These are phyloP conservation scores for Apodemia duryi DNA, from an alignment of 2,888 invertebrate genomes.

Conservation along the genomic window DNA sequence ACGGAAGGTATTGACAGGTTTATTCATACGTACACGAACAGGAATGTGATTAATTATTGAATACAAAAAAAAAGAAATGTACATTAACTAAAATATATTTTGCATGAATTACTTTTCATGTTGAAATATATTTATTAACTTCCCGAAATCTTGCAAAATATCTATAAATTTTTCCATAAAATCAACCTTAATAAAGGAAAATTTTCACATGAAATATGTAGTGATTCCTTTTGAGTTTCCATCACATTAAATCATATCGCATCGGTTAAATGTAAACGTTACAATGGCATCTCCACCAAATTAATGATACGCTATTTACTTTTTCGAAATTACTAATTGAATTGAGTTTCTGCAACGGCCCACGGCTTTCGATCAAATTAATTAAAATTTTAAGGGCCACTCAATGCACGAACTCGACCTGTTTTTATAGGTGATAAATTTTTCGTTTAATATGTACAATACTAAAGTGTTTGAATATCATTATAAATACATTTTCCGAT, in stretches of 20 bases:
- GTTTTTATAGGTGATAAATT: conserved; percentile 53
- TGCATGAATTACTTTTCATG: too few relatives aligned
- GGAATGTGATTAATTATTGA: too few relatives aligned
- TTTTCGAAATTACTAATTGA: conserved; percentile 58
- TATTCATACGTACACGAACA: too few relatives aligned
- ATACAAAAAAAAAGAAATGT: too few relatives aligned
- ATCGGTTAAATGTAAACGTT: conserved; percentile 21
- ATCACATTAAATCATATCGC: conserved; percentile 7
- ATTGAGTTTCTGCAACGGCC: conserved; percentile 40
- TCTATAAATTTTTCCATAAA: neutral
- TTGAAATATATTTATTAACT: too few relatives aligned
- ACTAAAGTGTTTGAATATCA: conserved; percentile 23
- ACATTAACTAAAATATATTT: too few relatives aligned
- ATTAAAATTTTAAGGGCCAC: conserved; percentile 49
- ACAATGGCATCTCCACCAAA: conserved; percentile 22
- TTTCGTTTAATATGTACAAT: conserved; percentile 31
- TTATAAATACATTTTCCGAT: conserved; percentile 8
- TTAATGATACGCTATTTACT: conserved; percentile 44
- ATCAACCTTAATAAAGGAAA: neutral
- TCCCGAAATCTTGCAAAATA: neutral
- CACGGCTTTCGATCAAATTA: conserved; percentile 46
- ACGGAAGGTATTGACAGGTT: too few relatives aligned
- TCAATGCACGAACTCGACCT: conserved; percentile 31
- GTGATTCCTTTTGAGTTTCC: conserved; percentile 10
- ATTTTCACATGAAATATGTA: neutral